These are phyloP conservation scores for Lynx canadensis DNA, from an alignment of 2,113 vertebrate genomes.

Conservation along the genomic window DNA sequence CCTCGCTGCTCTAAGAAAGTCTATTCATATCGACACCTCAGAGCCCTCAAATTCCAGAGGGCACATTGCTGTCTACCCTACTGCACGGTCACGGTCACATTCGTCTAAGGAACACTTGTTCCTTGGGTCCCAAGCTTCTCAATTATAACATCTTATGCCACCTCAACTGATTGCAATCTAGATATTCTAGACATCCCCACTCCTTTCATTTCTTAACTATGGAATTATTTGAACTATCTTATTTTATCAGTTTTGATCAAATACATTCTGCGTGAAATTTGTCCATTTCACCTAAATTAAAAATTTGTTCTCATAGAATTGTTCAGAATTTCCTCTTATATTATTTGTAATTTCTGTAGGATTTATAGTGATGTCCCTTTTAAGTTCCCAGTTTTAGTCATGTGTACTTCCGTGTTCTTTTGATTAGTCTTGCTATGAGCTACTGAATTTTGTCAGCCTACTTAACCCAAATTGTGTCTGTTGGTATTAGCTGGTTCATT, in stretches of 20 bases:
- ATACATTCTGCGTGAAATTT: background rate
- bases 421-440: background rate
- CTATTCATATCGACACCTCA: background rate
- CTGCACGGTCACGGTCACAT: background rate
- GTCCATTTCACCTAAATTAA: background rate
- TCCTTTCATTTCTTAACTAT: background rate
- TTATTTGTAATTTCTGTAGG: background rate
- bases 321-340: background rate
- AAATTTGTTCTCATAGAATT: background rate
- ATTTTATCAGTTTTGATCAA: background rate
- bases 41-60: background rate
- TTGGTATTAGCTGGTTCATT: background rate
- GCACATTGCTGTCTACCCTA: background rate
- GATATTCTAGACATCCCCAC: background rate
- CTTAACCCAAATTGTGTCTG: background rate
- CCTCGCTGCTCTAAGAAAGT: background rate
- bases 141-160: background rate
- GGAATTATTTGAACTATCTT: background rate
- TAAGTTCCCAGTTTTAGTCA: background rate
- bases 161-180: background rate
- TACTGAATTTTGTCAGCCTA: background rate
- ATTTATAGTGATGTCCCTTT: background rate
- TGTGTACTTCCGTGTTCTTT: background rate
- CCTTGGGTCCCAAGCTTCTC: background rate
- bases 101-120: background rate